Evolutionary conservation across 2,113 vertebrate species (phyloP), one percentile per base, ranked within the genome.

Genomic region (Anguilla japonica): DNA sequence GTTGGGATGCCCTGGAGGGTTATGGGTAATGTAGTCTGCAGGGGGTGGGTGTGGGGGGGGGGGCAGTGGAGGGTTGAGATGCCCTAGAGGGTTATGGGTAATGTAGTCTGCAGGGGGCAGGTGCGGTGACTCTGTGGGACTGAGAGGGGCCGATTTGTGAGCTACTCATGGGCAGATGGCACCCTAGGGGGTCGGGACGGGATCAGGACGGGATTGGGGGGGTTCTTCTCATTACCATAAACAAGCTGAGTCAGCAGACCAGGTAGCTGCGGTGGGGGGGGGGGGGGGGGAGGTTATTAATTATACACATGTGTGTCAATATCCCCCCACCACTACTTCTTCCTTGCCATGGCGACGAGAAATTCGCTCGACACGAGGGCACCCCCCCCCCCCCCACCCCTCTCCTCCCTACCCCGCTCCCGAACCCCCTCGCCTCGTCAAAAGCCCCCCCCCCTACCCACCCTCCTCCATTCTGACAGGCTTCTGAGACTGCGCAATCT

Each of bases 191-290:
- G 60, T 88, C 90, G 86, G 60, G 83, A 80, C 34, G 88, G 87
- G 87, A 7, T 81, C 84, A 89, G 81, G 46, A 50, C 0, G 39
- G 0, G 63, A 79, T 90, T 89, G 90, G 87, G 88, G 90, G 91
- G 93, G 93, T 92, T 91, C 89, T 93, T 89, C 91, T 89, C 43
- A 71, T 53, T 26, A 22, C 84, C 84, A 83, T 86, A 16, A 60
- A 87, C 92, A 91, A 91, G 92, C 94, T 91, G 93, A 92, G 87
- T 95, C 93, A 94, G 94, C 93, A 90, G 87, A 41, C 87, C 3
- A 34, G 34, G 34, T 34, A 34, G 34, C 34, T 34, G 34, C 1
- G 34, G 34, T 34, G 14, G n/a, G 13, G 18, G 82, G 50, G 85
- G 88, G 9, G 6, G 9, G 11, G 50, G 6, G 50, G 6, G 50